A percentile compares a stretch with the other conserved stretches of the same genome.
These are phyloP conservation scores for Craseonycteris thonglongyai DNA, from an alignment of 2,113 vertebrate genomes.

Conservation along the genomic window DNA sequence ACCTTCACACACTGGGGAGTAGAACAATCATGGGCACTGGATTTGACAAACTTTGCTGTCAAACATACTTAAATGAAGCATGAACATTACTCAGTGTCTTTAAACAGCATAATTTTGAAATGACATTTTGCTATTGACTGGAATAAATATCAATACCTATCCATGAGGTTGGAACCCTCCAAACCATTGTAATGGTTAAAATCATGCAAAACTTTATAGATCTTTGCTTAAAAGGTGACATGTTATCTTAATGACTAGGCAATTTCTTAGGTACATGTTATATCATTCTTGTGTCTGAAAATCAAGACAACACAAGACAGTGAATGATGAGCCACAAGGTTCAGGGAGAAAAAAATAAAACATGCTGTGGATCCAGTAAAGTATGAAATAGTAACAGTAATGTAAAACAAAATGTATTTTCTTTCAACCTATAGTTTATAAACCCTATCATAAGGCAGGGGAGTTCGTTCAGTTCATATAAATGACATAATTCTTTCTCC, in stretches of 20 bases:
- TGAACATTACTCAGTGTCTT: neutral
- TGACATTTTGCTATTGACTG: neutral
- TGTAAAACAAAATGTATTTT: neutral
- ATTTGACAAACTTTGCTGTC: neutral
- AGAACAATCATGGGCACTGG: neutral
- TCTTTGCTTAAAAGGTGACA: neutral
- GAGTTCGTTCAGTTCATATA: neutral
- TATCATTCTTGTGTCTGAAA: conserved; percentile 14
- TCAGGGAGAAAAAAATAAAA: conserved; percentile 1
- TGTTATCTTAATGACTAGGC: conserved; percentile 34
- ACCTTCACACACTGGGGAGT: neutral
- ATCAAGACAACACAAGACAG: neutral
- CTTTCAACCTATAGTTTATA: neutral
- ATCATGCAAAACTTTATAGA: neutral
- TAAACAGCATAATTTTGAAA: neutral
- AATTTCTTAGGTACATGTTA: neutral
- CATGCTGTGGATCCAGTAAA: neutral
- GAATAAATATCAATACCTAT: neutral
- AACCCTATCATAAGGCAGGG: neutral
- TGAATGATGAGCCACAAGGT: neutral
- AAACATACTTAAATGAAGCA: neutral
- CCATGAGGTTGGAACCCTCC: neutral
- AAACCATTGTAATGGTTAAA: neutral
- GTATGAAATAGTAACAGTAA: neutral
- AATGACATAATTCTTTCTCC: conserved; percentile 5